Evolutionary conservation across 2,113 vertebrate genomes (phyloP), one percentile per base, ranked within the genome.

Genomic region (Toxostoma redivivum): DNA sequence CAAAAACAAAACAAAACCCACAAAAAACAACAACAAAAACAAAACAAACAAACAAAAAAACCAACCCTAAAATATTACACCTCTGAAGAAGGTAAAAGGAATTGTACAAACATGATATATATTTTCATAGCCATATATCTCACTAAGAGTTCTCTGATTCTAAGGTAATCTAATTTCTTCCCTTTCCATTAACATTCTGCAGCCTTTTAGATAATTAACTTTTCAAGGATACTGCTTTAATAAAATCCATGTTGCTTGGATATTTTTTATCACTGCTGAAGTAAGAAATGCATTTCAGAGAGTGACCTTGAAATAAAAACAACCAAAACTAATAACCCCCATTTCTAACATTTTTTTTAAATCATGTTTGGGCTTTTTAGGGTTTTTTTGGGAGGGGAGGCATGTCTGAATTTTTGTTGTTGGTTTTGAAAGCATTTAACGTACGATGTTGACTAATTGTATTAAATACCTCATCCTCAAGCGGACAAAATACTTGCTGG

Each of bases 121-220:
- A 56, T 53, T 84, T 86, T 67, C 57, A 64, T 22, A 71, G 64
- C 42, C 58, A 70, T n/a, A 18, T 5, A 64, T 44, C 33, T 94
- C 67, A 77, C 35, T 37, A 70, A 48, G 69, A 74, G 40, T 72
- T 78, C 47, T 44, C 47, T 51, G 44, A 54, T 48, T 81, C 48
- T 45, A n/a, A 57, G 35, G 61, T 44, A 80, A 94, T 65, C 58
- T 74, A 60, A 71, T 91, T 85, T 91, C 54, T 87, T 82, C 37
- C 44, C 70, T 62, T 92, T 79, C 81, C 66, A 77, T 95, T 77
- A 92, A 82, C 30, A 85, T 82, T 95, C 78, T 69, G 45, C 48
- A 95, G 66, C 54, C 54, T 85, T 88, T 91, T 76, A 95, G 54
- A 54, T 54, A 90, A 95, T 84, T 89, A 91, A 64, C 20, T 89